Conservation (phyloP, 2,113 vertebrate genomes). For the Tachuris rubrigastra region DNA sequence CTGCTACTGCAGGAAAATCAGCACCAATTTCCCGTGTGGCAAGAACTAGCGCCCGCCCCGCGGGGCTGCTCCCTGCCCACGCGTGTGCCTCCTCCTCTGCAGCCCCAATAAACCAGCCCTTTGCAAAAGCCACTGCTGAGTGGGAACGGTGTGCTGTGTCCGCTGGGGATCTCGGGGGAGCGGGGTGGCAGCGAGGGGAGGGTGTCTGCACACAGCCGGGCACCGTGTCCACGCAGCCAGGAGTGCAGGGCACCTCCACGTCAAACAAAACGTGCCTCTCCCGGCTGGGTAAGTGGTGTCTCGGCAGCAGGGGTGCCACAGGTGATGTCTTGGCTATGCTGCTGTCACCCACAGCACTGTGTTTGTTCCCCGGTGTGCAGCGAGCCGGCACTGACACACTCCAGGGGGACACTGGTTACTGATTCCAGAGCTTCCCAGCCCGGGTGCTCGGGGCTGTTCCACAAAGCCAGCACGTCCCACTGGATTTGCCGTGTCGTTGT, state of each 20-base stretch:
- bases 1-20: slow-evolving; percentile 92
- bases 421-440: background rate
- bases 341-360: background rate
- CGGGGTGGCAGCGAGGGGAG: background rate
- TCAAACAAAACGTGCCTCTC: background rate
- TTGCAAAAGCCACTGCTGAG: background rate
- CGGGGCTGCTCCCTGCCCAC: background rate
- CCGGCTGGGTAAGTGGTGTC: background rate
- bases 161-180: rapidly evolving
- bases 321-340: background rate
- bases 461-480: background rate
- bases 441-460: background rate
- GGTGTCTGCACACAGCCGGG: background rate
- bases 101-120: slow-evolving; percentile 38
- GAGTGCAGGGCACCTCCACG: rapidly evolving
- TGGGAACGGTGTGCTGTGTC: background rate
- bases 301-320: background rate
- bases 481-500: rapidly evolving
- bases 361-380: background rate
- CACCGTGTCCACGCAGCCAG: rapidly evolving
- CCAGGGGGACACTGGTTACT: rapidly evolving
- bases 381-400: rapidly evolving
- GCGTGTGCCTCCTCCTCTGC: background rate
- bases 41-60: slow-evolving; percentile 50
- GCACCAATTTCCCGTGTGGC: slow-evolving; percentile 71